A percentile compares a stretch with the other conserved stretches of the same genome.
These are phyloP conservation scores for Ranitomeya imitator DNA, from an alignment of 2,113 vertebrate species.

Conservation along the genomic window DNA sequence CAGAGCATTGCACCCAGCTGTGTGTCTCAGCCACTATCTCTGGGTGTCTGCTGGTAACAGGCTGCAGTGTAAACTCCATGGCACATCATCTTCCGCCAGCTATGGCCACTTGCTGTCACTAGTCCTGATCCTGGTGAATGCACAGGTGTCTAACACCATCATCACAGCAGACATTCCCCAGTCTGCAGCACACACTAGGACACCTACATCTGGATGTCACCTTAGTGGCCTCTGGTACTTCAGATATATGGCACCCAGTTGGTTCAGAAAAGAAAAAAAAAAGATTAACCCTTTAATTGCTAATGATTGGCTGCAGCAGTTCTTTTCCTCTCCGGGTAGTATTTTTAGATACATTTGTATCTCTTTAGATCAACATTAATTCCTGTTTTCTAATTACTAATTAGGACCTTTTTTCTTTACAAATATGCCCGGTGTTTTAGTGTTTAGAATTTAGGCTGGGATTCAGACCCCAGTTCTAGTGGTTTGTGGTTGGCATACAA, in stretches of 20 bases:
- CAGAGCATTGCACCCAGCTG: constrained; percentile 36
- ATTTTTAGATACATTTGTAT: not conserved
- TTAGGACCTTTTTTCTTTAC: no score
- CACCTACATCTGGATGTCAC: constrained; percentile 14
- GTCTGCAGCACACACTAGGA: not conserved
- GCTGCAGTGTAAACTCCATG: constrained; percentile 34
- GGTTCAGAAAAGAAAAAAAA: not conserved
- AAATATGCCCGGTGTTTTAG: not conserved
- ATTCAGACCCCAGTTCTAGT: not conserved
- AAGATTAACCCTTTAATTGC: not conserved
- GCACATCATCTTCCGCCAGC: constrained; percentile 1
- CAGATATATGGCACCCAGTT: not conserved
- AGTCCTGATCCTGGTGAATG: not conserved
- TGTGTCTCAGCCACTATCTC: constrained; percentile 27
- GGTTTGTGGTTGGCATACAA: not conserved
- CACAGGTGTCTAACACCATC: constrained; percentile 26
- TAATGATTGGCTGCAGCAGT: not conserved
- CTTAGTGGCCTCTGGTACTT: not conserved
- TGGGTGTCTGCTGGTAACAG: constrained; percentile 35
- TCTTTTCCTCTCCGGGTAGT: not conserved
- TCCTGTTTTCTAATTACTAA: not conserved
- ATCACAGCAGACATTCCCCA: not conserved
- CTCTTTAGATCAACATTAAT: not conserved
- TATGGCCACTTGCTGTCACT: constrained; percentile 20
- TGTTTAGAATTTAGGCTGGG: not conserved